Percentiles rank a stretch among this genome's conserved stretches.
Evolutionary conservation across 1,140 invertebrate genomes (phyloP).

Genomic region (Meloidogyne chitwoodi): DNA sequence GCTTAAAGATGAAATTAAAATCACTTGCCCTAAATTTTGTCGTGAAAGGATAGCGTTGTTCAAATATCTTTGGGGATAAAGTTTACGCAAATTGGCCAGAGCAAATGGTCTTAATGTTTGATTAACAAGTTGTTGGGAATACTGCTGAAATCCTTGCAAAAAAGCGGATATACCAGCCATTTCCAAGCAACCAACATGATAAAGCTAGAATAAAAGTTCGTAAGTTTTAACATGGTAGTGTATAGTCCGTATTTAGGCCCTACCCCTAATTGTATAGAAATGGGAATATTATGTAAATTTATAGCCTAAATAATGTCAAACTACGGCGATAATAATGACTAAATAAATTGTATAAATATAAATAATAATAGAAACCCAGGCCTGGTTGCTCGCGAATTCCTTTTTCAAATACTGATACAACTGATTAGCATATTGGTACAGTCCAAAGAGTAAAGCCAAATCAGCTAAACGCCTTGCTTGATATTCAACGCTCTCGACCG

Average conservation of each 20-base stretch:
- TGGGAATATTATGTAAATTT: background rate
- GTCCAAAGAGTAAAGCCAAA: slow-evolving; percentile 89
- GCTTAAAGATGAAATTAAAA: too few species aligned
- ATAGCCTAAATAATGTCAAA: too few species aligned
- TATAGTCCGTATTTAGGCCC: too few species aligned
- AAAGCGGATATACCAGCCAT: slow-evolving; percentile 47
- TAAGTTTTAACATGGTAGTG: too few species aligned
- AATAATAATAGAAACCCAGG: slow-evolving; percentile 82
- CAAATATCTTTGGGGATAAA: slow-evolving; percentile 46
- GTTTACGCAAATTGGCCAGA: slow-evolving; percentile 22
- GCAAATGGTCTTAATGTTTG: slow-evolving; percentile 7
- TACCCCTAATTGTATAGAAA: background rate
- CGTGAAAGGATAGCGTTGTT: slow-evolving; percentile 34
- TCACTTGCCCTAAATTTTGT: background rate
- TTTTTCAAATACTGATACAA: slow-evolving; percentile 90
- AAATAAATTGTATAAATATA: background rate
- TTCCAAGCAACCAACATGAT: slow-evolving; percentile 54
- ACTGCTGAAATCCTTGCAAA: slow-evolving; percentile 19
- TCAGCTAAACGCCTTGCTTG: slow-evolving; percentile 86
- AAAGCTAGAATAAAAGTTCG: slow-evolving; percentile 1
- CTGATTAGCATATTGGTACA: slow-evolving; percentile 84
- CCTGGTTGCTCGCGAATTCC: slow-evolving; percentile 90
- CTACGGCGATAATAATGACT: too few species aligned
- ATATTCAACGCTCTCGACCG: slow-evolving; percentile 80
- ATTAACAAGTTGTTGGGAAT: slow-evolving; percentile 1